Evolutionary conservation across 2,888 invertebrate species (phyloP).

Genomic region (Zaprionus obscuricornis): DNA sequence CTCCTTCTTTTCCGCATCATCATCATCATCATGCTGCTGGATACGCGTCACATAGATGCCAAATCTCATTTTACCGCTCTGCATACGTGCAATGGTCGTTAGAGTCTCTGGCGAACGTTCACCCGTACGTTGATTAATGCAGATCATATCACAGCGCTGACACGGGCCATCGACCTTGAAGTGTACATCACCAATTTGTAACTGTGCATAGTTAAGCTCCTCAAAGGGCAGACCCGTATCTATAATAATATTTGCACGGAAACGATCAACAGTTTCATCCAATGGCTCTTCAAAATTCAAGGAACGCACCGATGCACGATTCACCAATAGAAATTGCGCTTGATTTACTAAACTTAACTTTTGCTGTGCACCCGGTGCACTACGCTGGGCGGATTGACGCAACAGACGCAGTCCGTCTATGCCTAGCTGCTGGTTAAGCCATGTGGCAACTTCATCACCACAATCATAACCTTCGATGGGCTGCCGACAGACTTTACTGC

Average conservation of each 20-base stretch:
- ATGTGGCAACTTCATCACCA: conserved; percentile 90
- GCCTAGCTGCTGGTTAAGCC: conserved; percentile 91
- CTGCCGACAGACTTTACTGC: conserved; percentile 94
- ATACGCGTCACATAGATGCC: no score
- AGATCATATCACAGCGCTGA: conserved; percentile 97
- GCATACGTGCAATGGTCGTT: conserved; percentile 89
- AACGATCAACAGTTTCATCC: conserved; percentile 89
- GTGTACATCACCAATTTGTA: conserved; percentile 86
- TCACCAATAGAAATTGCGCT: conserved; percentile 93
- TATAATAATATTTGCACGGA: conserved; percentile 95
- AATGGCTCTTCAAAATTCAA: conserved; percentile 85
- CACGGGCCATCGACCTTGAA: conserved; percentile 91
- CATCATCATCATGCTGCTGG: no score
- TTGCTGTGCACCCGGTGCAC: conserved; percentile 40
- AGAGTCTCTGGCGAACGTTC: conserved; percentile 91
- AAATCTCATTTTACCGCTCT: conserved; percentile 90
- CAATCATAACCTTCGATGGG: conserved; percentile 91
- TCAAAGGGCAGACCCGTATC: conserved; percentile 89
- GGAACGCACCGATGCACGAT: conserved; percentile 90
- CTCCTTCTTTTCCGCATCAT: conserved; percentile 2
- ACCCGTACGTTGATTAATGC: conserved; percentile 94
- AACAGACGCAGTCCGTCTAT: conserved; percentile 88
- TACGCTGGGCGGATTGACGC: conserved; percentile 84
- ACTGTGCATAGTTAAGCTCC: conserved; percentile 89
- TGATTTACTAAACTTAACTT: conserved; percentile 90